Evolutionary conservation across 1,140 invertebrate species (phyloP).

Genomic region (Drosophila persimilis): DNA sequence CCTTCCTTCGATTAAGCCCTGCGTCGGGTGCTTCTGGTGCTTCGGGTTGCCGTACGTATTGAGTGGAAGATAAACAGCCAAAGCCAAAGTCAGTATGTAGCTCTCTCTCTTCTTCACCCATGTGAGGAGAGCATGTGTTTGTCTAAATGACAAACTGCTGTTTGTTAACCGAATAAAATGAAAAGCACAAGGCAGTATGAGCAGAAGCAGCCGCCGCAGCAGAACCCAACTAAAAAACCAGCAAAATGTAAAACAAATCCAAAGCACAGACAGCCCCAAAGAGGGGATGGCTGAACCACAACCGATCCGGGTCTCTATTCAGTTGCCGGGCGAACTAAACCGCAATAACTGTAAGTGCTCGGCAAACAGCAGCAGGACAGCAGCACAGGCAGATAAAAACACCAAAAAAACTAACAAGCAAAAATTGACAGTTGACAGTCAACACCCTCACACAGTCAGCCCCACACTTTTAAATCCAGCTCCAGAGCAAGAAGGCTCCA

Average conservation of each 20-base stretch:
- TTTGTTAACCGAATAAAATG: conserved; percentile 54
- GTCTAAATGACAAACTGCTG: conserved; percentile 67
- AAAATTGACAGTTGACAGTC: conserved; percentile 35
- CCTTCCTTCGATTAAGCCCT: conserved; percentile 34
- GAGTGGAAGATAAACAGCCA: conserved; percentile 51
- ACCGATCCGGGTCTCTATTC: conserved; percentile 49
- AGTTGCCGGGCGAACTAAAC: conserved; percentile 73
- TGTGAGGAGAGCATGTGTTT: conserved; percentile 29
- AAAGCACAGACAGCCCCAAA: not conserved
- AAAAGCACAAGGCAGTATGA: conserved; percentile 12
- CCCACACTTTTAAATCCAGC: conserved; percentile 1
- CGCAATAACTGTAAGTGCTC: conserved; percentile 78
- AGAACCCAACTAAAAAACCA: conserved; percentile 9
- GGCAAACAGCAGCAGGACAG: conserved; percentile 51
- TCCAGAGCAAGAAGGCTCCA: not conserved
- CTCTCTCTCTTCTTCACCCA: not conserved
- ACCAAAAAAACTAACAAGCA: conserved; percentile 43
- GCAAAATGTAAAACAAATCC: conserved; percentile 47
- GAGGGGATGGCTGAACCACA: not conserved
- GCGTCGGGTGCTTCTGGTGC: conserved; percentile 11
- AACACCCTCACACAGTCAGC: conserved; percentile 13
- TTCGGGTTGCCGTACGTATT: conserved; percentile 4
- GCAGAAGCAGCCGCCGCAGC: not conserved
- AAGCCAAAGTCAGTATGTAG: conserved; percentile 51
- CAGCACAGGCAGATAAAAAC: conserved; percentile 10